These are phyloP conservation scores for Calycopis cecrops DNA, from an alignment of 1,140 invertebrate genomes.

Conservation along the genomic window DNA sequence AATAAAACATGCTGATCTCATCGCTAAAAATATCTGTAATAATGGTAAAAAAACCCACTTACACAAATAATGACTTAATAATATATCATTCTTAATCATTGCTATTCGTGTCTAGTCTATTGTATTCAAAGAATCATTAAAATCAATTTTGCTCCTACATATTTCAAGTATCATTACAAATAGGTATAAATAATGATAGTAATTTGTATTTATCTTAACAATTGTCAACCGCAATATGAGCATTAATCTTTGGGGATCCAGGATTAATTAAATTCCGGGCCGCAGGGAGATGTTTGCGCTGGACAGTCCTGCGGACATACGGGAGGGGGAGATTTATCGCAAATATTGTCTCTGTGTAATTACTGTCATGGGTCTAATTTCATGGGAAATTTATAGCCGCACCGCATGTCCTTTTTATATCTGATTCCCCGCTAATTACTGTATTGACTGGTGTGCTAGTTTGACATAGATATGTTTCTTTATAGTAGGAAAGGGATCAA, in stretches of 20 bases:
- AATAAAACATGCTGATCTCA: too few relatives aligned
- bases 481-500: too few relatives aligned
- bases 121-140: slow-evolving; percentile 10
- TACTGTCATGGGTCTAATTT: background rate
- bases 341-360: slow-evolving; percentile 10
- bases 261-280: slow-evolving; percentile 56
- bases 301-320: slow-evolving; percentile 35
- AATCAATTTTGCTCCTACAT: slow-evolving; percentile 3
- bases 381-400: too few relatives aligned
- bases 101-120: background rate
- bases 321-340: slow-evolving; percentile 33
- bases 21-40: too few relatives aligned
- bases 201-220: slow-evolving; percentile 29
- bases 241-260: slow-evolving; percentile 35
- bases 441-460: too few relatives aligned
- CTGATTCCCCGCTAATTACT: too few relatives aligned
- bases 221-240: slow-evolving; percentile 25
- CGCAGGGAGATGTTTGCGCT: slow-evolving; percentile 38
- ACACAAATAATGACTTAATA: too few relatives aligned
- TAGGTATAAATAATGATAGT: slow-evolving; percentile 24
- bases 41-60: too few relatives aligned
- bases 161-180: slow-evolving; percentile 18
- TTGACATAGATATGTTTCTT: too few relatives aligned
- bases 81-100: too few relatives aligned
- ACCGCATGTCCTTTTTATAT: background rate